Evolutionary conservation across 2,113 vertebrate genomes (phyloP).

Genomic region (Crocuta crocuta): DNA sequence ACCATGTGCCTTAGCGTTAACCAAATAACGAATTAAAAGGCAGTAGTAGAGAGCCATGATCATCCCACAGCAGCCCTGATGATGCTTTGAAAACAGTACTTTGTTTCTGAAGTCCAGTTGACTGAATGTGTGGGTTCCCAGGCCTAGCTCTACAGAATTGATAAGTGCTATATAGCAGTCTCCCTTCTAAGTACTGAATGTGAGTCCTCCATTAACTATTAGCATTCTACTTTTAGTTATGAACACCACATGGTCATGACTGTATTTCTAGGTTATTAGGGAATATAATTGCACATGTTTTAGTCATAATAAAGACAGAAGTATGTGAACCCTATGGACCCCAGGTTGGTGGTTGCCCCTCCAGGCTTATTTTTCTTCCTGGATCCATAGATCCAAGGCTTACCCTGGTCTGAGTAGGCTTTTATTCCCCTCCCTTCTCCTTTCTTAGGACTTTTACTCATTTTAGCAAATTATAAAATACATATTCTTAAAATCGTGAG

Average conservation of each 20-base stretch:
- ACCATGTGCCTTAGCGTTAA: not conserved
- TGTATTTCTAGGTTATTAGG: not conserved
- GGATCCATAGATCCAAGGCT: not conserved
- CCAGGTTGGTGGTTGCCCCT: not conserved
- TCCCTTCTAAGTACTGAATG: not conserved
- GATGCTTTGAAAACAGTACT: not conserved
- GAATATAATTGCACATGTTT: not conserved
- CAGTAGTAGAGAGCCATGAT: not conserved
- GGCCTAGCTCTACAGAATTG: not conserved
- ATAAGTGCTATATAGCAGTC: not conserved
- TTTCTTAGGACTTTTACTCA: not conserved
- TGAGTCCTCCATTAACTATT: not conserved
- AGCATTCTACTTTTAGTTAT: not conserved
- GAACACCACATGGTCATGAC: not conserved
- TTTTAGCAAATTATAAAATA: slow-evolving; percentile 17
- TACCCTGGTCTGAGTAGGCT: not conserved
- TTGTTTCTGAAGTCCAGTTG: not conserved
- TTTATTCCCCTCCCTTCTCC: not conserved
- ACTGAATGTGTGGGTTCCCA: not conserved
- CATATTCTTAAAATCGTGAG: not conserved
- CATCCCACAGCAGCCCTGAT: not conserved
- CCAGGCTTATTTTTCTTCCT: not conserved
- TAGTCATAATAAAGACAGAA: not conserved
- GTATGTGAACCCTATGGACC: not conserved
- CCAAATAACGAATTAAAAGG: not conserved